A percentile compares a stretch with the other conserved stretches of the same genome.
Evolutionary conservation across 2,888 invertebrate genomes (phyloP).

Genomic region (Parnassius mnemosyne): DNA sequence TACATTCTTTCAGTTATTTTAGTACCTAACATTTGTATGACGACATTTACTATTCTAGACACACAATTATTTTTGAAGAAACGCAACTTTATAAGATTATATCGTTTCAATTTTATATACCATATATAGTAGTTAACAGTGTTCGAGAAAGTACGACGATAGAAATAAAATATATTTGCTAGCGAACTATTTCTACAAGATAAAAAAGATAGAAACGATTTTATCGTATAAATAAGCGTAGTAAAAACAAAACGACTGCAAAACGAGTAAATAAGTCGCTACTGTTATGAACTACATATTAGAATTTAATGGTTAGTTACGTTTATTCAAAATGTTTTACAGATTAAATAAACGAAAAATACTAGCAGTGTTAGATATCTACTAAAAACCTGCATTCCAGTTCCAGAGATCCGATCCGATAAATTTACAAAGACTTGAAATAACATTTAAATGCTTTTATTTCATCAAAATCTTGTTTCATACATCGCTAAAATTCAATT

Average conservation of each 20-base stretch:
- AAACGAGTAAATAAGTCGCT: background rate
- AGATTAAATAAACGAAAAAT: too few species aligned
- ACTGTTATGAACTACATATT: background rate
- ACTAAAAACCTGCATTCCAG: too few species aligned
- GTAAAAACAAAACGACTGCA: background rate
- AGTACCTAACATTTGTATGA: too few species aligned
- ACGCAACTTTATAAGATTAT: conserved; percentile 4
- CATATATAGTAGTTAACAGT: background rate
- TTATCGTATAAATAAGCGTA: too few species aligned
- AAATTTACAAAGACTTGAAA: too few species aligned
- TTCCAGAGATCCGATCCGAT: too few species aligned
- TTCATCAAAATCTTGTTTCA: background rate
- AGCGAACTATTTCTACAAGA: conserved; percentile 13
- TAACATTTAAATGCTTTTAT: too few species aligned
- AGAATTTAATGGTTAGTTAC: too few species aligned
- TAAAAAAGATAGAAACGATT: background rate
- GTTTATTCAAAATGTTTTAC: too few species aligned
- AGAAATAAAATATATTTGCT: conserved; percentile 22
- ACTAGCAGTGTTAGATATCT: too few species aligned
- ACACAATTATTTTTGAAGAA: background rate
- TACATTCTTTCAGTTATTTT: too few species aligned
- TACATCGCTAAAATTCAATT: background rate
- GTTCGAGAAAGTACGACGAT: conserved; percentile 16
- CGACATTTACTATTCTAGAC: too few species aligned
- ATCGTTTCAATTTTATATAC: background rate